Evolutionary conservation across 2,797 vertebrate genomes (phyloP).

Genomic region (Liparis tanakae): DNA sequence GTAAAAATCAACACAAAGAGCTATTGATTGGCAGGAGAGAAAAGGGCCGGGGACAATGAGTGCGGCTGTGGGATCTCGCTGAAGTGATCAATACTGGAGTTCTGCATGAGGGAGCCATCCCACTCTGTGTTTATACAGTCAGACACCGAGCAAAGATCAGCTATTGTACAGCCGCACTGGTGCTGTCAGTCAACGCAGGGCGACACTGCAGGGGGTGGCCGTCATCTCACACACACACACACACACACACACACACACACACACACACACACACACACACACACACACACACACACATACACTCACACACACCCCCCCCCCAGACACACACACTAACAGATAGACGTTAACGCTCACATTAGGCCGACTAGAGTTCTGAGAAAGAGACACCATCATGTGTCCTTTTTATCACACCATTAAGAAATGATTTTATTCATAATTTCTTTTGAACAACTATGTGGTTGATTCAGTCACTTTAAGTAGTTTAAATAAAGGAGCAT

Average conservation of each 20-base stretch:
- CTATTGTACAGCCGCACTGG: slow-evolving; percentile 73
- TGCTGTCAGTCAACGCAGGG: slow-evolving; percentile 78
- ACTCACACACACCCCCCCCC: slow-evolving; percentile 33
- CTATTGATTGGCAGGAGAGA: slow-evolving; percentile 83
- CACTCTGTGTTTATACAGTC: slow-evolving; percentile 83
- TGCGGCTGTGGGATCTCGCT: slow-evolving; percentile 76
- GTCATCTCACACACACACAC: slow-evolving; percentile 43
- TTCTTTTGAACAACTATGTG: slow-evolving; percentile 8
- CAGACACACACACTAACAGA: slow-evolving; percentile 24
- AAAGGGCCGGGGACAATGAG: slow-evolving; percentile 79
- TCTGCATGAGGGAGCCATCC: slow-evolving; percentile 80
- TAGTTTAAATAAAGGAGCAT: not conserved
- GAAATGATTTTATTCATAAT: not conserved
- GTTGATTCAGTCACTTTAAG: not conserved
- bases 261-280: slow-evolving; percentile 35
- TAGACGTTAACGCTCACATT: slow-evolving; percentile 18
- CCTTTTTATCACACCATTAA: slow-evolving; percentile 3
- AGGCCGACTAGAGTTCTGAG: not conserved
- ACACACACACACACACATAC: slow-evolving; percentile 30
- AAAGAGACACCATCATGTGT: slow-evolving; percentile 9
- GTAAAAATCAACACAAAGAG: slow-evolving; percentile 83
- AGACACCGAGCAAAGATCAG: slow-evolving; percentile 76
- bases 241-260: slow-evolving; percentile 21
- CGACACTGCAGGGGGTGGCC: slow-evolving; percentile 64
- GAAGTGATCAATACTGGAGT: slow-evolving; percentile 82